Evolutionary conservation across 1,140 invertebrate genomes (phyloP), one percentile per base, ranked within the genome.

Genomic region (Cydia pomonella): DNA sequence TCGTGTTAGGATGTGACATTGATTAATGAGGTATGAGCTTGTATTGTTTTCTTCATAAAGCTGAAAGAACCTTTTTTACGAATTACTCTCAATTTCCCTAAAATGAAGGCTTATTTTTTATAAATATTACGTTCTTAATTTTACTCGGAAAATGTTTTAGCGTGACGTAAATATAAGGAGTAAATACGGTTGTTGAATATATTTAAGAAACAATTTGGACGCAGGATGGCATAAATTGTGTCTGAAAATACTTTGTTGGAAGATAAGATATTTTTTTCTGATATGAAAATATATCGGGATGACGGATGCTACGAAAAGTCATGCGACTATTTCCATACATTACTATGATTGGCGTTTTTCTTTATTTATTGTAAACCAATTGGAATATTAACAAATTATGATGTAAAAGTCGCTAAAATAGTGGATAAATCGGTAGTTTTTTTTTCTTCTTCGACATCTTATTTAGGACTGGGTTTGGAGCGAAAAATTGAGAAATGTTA

Each of bases 1-100:
- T 76, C 27, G 50, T 69, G 76, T 77, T 74, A 50, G 62, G 80
- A 77, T 73, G 75, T 82, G 85, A 84, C 81, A 73, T 87, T 87
- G 85, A 87, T 87, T 83, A 84, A 87, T 84, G 84, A 82, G 74
- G 72, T 62, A 53, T 73, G 64, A 69, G 64, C 79, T 80, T 82
- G 78, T 82, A 84, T 84, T 86, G 83, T 86, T 76, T 76, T 71
- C 75, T 73, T 66, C 75, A 53, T 76, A 64, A 38, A 77, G 71
- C 50, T 50, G 27, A 78, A 50, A 76, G 59, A 69, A 78, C 79
- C 76, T 76, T 79, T 75, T 69, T 69, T 38, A 38, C 29, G 64
- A 69, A 69, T 69, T 69, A 69, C 64, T 33, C 33, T 69, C 64
- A 69, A 69, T 69, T 69, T 69, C 64, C 64, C 29, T 69, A 69